Conservation (phyloP, 2,113 vertebrate genomes). For the Chionis minor region DNA sequence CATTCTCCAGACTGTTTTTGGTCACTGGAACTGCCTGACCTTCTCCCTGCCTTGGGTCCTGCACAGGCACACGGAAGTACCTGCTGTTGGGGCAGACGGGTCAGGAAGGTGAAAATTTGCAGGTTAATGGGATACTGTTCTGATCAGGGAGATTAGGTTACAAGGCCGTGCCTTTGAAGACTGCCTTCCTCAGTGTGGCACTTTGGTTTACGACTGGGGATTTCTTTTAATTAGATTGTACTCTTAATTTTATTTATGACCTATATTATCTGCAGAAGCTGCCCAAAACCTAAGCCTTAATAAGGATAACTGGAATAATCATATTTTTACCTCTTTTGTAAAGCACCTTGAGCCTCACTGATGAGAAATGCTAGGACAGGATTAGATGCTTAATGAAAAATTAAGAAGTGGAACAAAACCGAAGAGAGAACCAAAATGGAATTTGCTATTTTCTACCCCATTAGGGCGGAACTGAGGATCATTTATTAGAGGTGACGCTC, state of each 20-base stretch:
- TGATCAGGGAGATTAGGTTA: not conserved
- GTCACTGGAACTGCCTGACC: not conserved
- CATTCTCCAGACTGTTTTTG: not conserved
- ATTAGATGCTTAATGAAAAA: constrained; percentile 10
- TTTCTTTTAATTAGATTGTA: constrained; percentile 32
- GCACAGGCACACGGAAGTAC: not conserved
- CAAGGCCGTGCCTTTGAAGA: not conserved
- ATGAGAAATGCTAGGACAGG: not conserved
- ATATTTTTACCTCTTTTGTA: not conserved
- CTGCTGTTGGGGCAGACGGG: not conserved
- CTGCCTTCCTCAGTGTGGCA: not conserved
- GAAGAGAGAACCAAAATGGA: not conserved
- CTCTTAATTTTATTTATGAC: constrained; percentile 36
- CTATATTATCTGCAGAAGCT: not conserved
- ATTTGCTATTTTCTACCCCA: not conserved
- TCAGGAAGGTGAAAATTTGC: not conserved
- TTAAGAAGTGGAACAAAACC: not conserved
- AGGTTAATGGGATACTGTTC: not conserved
- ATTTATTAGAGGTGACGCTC: not conserved
- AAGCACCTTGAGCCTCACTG: constrained; percentile 27
- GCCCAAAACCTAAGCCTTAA: not conserved
- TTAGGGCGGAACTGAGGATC: not conserved
- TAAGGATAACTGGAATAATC: not conserved
- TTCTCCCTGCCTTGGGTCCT: not conserved
- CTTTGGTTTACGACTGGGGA: not conserved